phyloP scores from a whole-genome alignment of 2,888 invertebrate genomes.

The Latrodectus hesperus region DNA sequence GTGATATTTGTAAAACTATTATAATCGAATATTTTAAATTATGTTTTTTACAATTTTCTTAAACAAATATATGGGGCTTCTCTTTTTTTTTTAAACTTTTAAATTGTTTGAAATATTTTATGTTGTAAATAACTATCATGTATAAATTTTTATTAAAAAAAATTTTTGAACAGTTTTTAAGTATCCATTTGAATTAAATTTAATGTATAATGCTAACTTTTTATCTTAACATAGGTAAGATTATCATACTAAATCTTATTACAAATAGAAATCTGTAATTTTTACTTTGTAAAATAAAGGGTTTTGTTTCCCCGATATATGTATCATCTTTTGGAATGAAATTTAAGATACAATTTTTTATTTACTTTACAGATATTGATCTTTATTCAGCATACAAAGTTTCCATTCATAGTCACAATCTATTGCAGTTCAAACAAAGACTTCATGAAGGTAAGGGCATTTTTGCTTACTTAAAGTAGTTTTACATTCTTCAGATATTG shows the following conservation, averaged over 20 bases:
- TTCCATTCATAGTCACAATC: conserved; percentile 79
- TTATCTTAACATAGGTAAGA: background rate
- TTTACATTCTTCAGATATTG: too few relatives aligned
- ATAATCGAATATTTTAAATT: too few relatives aligned
- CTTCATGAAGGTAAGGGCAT: conserved; percentile 71
- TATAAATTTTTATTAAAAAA: background rate
- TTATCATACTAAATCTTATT: background rate
- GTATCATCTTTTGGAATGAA: too few relatives aligned
- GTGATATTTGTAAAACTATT: too few relatives aligned
- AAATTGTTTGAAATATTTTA: background rate
- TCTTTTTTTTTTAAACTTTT: too few relatives aligned
- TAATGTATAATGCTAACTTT: background rate
- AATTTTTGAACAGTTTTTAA: background rate
- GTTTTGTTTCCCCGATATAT: background rate
- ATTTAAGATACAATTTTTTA: background rate
- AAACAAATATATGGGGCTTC: too few relatives aligned
- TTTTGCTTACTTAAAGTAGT: background rate
- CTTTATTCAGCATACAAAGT: conserved; percentile 82
- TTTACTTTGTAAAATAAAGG: background rate
- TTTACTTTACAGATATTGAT: conserved; percentile 76
- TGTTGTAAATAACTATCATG: background rate
- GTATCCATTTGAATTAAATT: background rate
- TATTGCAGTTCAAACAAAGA: conserved; percentile 77
- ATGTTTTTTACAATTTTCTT: too few relatives aligned
- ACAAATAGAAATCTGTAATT: background rate